Evolutionary conservation across 2,797 vertebrate species (phyloP).

Genomic region (Urocyon cinereoargenteus): DNA sequence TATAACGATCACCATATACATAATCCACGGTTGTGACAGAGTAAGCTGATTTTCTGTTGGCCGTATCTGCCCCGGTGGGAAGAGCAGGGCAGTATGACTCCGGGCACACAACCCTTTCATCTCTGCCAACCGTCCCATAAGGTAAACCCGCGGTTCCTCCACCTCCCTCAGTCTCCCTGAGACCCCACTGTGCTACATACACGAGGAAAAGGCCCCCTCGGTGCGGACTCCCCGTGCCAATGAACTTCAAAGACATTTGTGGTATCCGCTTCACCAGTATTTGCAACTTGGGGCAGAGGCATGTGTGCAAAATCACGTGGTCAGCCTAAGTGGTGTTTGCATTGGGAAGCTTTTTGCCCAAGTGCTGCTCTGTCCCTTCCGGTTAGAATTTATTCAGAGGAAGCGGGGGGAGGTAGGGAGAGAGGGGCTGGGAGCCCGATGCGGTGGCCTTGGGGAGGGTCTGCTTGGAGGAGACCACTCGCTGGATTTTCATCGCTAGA

Average conservation of each 20-base stretch:
- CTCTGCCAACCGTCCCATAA: conserved; percentile 57
- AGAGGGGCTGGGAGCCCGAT: neutral
- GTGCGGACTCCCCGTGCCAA: conserved; percentile 50
- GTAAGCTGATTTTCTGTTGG: conserved; percentile 69
- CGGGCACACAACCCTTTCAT: conserved; percentile 70
- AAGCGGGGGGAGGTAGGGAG: neutral
- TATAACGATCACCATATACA: conserved; percentile 16
- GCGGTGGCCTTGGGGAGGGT: conserved; percentile 73
- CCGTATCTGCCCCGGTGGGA: conserved; percentile 63
- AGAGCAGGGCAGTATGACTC: conserved; percentile 66
- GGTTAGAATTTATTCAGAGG: conserved; percentile 67
- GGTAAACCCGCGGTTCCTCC: conserved; percentile 68
- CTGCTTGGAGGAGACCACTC: conserved; percentile 70
- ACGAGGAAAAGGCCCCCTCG: conserved; percentile 58
- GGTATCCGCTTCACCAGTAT: conserved; percentile 83
- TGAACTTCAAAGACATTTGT: conserved; percentile 78
- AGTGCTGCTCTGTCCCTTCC: conserved; percentile 37
- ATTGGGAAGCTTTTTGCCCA: conserved; percentile 38
- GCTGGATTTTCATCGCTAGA: conserved; percentile 65
- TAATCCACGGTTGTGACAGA: conserved; percentile 52
- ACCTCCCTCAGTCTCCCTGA: conserved; percentile 12
- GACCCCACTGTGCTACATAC: conserved; percentile 51
- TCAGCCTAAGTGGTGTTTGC: conserved; percentile 61
- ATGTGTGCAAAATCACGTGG: conserved; percentile 57
- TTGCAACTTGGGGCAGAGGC: conserved; percentile 76